Percentiles rank a stretch among this genome's conserved stretches.
Conservation (phyloP, 2,888 invertebrate genomes). For the Meiosimyza platycephala region DNA sequence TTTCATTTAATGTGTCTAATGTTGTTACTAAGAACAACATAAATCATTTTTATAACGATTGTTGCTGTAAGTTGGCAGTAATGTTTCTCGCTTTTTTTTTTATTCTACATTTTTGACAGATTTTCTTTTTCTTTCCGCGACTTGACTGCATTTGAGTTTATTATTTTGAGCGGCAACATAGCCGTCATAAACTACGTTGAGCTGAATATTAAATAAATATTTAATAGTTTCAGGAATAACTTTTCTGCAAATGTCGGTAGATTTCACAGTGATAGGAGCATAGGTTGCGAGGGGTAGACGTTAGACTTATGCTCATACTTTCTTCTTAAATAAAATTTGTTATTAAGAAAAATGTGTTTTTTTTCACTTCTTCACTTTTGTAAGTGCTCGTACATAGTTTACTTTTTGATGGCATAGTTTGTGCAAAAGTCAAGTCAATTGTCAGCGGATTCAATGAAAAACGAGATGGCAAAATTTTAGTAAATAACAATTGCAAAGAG, state of each 20-base stretch:
- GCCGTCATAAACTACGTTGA: slow-evolving; percentile 15
- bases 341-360: slow-evolving; percentile 31
- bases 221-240: slow-evolving; percentile 15
- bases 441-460: slow-evolving; percentile 34
- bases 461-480: too few species aligned
- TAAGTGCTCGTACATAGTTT: neutral
- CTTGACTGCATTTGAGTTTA: slow-evolving; percentile 37
- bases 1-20: slow-evolving; percentile 52
- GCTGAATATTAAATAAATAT: slow-evolving; percentile 35
- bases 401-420: slow-evolving; percentile 26
- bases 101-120: neutral
- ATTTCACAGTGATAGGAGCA: neutral
- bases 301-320: too few species aligned
- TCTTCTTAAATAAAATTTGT: slow-evolving; percentile 5
- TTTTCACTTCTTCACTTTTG: slow-evolving; percentile 3
- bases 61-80: slow-evolving; percentile 18
- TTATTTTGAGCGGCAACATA: slow-evolving; percentile 27
- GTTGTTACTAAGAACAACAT: slow-evolving; percentile 48
- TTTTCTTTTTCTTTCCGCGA: slow-evolving; percentile 41
- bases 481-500: too few species aligned
- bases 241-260: neutral
- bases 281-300: neutral
- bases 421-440: slow-evolving; percentile 40
- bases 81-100: neutral
- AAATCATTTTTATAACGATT: slow-evolving; percentile 49